Percentiles rank a stretch among this genome's conserved stretches.
phyloP scores from a whole-genome alignment of 2,888 invertebrate genomes.

The Drosophila testacea region DNA sequence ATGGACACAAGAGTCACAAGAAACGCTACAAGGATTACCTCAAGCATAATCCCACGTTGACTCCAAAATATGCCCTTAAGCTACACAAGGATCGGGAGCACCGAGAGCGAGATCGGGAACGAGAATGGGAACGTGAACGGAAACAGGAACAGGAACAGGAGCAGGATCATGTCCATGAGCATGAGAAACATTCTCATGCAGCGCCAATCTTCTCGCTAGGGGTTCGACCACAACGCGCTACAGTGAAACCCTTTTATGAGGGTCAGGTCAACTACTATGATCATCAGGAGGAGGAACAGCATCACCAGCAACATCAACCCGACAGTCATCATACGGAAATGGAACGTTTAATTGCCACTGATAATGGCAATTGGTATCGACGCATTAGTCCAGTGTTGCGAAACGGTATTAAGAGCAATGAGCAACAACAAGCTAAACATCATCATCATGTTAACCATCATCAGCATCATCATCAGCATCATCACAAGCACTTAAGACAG shows the following conservation, averaged over 20 bases:
- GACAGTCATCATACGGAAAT: conserved; percentile 54
- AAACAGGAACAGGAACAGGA: neutral
- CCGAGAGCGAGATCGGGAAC: conserved; percentile 16
- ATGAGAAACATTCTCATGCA: conserved; percentile 21
- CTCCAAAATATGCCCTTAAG: conserved; percentile 39
- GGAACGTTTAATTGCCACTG: conserved; percentile 65
- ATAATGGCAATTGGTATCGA: conserved; percentile 78
- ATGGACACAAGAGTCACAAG: conserved; percentile 83
- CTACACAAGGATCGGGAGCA: conserved; percentile 39
- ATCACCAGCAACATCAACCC: conserved; percentile 1
- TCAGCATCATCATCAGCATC: conserved; percentile 11
- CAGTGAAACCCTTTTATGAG: conserved; percentile 79
- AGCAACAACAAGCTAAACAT: conserved; percentile 35
- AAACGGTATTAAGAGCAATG: conserved; percentile 66
- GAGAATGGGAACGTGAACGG: no score
- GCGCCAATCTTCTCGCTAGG: conserved; percentile 59
- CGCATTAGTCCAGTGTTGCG: conserved; percentile 75
- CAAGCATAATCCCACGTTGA: conserved; percentile 42
- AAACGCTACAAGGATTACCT: conserved; percentile 83
- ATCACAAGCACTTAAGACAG: conserved; percentile 2
- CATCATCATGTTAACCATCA: conserved; percentile 25
- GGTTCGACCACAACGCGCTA: conserved; percentile 49
- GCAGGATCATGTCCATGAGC: conserved; percentile 25
- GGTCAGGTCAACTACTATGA: conserved; percentile 83
- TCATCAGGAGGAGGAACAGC: conserved; percentile 54